Base-by-base conservation (phyloP, 2,888 invertebrate genomes). In the Eretmocerus hayati region DNA sequence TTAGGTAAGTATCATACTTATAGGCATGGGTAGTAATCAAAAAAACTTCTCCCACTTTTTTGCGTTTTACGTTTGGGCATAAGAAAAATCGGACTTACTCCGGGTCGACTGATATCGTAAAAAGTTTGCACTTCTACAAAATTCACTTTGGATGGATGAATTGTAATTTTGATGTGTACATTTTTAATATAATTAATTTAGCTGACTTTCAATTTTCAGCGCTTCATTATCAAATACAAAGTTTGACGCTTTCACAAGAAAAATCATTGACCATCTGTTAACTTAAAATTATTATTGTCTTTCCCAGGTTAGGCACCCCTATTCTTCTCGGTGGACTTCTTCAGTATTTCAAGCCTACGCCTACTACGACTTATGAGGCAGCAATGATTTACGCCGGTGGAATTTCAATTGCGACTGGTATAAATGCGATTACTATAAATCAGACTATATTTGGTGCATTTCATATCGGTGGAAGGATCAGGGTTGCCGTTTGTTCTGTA, bases 401-500 rank as follows among this genome's bases (percentile, higher is more conserved):
- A 11, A 69, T 73, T 42, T 65, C 63, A 22, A 0, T 68, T 4
- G 62, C 67, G 1, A 65, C 62, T 5, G 64, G 63, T 2, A 13
- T 69, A 19, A 79, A 76, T 59, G 81, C 79, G 13, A 72, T 85
- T 57, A 72, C 80, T 15, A 77, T 81, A 59, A 84, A 84, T 66
- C 84, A 85, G 64, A 78, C 80, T 42, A 75, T 82, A 26, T 81
- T 81, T 64, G 77, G 78, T 46, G 82, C 83, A 5, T 83, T 83
- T 60, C 84, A 87, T 62, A 79, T 86, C 38, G 91, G 91, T 22
- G 86, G 90, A 82, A 80, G 83, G 72, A 79, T 90, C 44, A 77
- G 91, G 57, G 81, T 90, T 2, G 87, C 90, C 0, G 83, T 85
- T 43, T 89, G 90, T 64, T 85, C 89, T 3, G 74, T 92, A 13